phyloP scores from a whole-genome alignment of 2,113 vertebrate genomes.

The Actenoides hombroni region DNA sequence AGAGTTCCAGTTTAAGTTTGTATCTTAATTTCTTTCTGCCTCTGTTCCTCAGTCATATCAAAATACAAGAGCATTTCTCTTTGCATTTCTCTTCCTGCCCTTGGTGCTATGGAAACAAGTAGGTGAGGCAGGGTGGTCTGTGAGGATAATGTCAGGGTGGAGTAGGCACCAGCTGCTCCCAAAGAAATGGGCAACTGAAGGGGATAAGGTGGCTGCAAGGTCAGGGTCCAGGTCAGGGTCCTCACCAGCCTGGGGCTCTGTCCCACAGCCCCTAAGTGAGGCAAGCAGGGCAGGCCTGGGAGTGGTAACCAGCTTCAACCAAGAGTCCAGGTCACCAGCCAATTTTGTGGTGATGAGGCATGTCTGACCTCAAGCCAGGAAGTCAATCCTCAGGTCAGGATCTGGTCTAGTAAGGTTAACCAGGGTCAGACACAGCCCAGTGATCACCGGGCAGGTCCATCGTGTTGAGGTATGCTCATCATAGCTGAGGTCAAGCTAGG shows the following conservation, averaged over 20 bases:
- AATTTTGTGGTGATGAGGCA: background rate
- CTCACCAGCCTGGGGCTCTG: background rate
- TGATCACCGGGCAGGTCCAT: background rate
- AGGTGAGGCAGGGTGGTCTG: background rate
- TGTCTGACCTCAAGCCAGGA: background rate
- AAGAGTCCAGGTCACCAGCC: background rate
- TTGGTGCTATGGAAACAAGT: background rate
- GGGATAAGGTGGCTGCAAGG: background rate
- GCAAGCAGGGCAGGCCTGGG: background rate
- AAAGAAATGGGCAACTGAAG: background rate
- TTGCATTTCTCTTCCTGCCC: background rate
- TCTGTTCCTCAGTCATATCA: background rate
- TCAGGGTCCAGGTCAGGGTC: background rate
- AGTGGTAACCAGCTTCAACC: background rate
- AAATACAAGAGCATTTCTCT: background rate
- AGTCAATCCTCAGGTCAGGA: background rate
- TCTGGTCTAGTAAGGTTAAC: background rate
- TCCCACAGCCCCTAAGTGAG: background rate
- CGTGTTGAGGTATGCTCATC: background rate
- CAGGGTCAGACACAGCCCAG: background rate
- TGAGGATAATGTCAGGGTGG: background rate
- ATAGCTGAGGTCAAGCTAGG: background rate
- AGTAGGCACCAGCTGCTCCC: background rate
- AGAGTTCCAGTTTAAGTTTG: background rate
- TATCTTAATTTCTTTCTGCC: background rate